These are phyloP conservation scores for Myrmophylax atrothorax DNA, from an alignment of 2,113 vertebrate species.

Conservation along the genomic window DNA sequence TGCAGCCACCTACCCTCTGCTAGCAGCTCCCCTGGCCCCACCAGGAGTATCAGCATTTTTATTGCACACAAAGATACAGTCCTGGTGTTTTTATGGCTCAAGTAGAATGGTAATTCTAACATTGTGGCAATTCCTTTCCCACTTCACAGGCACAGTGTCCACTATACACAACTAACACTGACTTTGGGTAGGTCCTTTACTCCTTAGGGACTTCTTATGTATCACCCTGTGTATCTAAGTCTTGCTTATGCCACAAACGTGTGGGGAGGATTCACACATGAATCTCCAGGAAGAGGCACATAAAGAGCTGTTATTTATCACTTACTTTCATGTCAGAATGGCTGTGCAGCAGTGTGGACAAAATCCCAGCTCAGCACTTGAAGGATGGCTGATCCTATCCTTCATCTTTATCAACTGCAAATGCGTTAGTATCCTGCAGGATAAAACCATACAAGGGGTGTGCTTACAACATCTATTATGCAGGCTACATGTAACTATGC, in stretches of 20 bases:
- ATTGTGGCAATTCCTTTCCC: neutral
- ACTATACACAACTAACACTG: neutral
- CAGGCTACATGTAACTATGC: neutral
- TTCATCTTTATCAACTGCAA: neutral
- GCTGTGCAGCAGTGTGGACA: accelerated
- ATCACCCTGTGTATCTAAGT: neutral
- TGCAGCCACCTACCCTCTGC: neutral
- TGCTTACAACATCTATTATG: neutral
- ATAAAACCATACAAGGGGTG: neutral
- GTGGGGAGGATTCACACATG: neutral
- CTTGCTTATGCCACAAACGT: neutral
- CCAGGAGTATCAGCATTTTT: neutral
- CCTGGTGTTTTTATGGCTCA: neutral
- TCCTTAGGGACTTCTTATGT: neutral
- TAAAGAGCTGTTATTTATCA: neutral
- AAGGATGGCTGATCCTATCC: neutral
- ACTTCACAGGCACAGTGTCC: neutral
- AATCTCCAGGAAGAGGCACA: neutral
- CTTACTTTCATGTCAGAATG: neutral
- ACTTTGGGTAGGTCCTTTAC: neutral
- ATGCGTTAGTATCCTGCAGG: neutral
- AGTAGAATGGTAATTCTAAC: neutral
- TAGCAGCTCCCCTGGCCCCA: neutral
- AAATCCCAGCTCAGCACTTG: neutral
- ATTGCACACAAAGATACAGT: neutral